These are phyloP conservation scores for Rhogogaster chlorosoma DNA, from an alignment of 2,888 invertebrate genomes.

Conservation along the genomic window DNA sequence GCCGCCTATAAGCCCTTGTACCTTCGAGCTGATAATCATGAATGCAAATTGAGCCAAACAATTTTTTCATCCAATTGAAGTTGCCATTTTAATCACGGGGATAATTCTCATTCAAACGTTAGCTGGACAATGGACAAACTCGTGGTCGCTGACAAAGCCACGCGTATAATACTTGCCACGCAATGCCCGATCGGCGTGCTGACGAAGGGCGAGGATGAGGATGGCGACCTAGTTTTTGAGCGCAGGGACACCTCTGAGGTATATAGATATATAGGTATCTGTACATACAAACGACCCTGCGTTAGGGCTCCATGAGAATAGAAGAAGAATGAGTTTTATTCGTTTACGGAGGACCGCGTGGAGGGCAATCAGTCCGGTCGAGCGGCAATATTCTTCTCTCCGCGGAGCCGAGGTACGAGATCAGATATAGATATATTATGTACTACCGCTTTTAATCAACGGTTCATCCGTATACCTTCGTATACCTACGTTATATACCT, in stretches of 20 bases:
- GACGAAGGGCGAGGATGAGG: background rate
- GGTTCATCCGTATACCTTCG: background rate
- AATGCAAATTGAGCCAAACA: background rate
- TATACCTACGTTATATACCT: background rate
- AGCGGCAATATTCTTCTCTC: conserved; percentile 38
- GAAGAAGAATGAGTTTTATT: conserved; percentile 31
- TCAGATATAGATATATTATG: conserved; percentile 15
- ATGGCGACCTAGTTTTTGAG: background rate
- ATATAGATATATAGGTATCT: background rate
- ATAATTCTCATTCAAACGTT: background rate
- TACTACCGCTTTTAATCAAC: conserved; percentile 16
- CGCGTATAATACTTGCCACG: background rate
- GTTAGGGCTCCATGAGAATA: background rate
- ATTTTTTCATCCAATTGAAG: background rate
- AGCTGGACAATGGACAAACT: background rate
- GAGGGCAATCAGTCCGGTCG: conserved; percentile 41
- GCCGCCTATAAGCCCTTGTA: background rate
- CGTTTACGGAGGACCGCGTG: conserved; percentile 34
- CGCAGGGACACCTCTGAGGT: background rate
- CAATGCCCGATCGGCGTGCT: background rate
- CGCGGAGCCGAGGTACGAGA: background rate
- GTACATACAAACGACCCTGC: background rate
- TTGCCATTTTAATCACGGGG: background rate
- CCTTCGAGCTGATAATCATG: background rate
- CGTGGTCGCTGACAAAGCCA: background rate